Conservation (phyloP, 1,140 invertebrate species). For the Drosophila pseudoananassae region DNA sequence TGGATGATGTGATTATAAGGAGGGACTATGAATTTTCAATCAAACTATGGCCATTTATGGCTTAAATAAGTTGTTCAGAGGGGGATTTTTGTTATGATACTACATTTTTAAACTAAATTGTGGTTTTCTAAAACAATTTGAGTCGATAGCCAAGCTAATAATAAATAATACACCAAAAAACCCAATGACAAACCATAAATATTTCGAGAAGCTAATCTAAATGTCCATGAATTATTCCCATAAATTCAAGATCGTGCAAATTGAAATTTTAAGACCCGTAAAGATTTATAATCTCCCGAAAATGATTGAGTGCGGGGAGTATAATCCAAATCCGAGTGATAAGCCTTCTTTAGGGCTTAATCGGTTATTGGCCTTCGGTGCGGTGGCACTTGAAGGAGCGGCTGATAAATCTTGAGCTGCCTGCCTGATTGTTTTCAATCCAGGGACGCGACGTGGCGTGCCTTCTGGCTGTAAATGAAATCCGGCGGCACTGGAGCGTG, state of each 20-base stretch:
- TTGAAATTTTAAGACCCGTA: constrained; percentile 21
- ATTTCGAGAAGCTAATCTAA: background rate
- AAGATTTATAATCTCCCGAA: constrained; percentile 31
- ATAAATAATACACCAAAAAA: background rate
- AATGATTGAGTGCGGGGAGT: constrained; percentile 5
- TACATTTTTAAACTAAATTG: too few relatives aligned
- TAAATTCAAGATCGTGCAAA: background rate
- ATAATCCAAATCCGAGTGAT: constrained; percentile 12
- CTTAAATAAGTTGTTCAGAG: background rate
- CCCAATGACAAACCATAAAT: background rate
- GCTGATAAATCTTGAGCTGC: constrained; percentile 36
- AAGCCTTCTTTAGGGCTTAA: constrained; percentile 21
- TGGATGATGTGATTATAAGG: constrained; percentile 40
- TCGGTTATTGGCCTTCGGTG: constrained; percentile 37
- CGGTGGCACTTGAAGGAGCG: constrained; percentile 19
- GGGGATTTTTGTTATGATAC: too few relatives aligned
- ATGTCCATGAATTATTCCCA: background rate
- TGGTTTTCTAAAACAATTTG: too few relatives aligned
- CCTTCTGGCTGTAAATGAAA: constrained; percentile 62
- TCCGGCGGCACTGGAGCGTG: constrained; percentile 58
- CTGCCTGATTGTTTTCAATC: constrained; percentile 58
- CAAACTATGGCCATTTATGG: constrained; percentile 5
- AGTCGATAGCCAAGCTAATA: too few relatives aligned
- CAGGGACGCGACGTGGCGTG: constrained; percentile 44
- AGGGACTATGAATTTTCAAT: constrained; percentile 43